Evolutionary conservation across 2,113 vertebrate species (phyloP), one percentile per base, ranked within the genome.

Genomic region (Blennius ocellaris): DNA sequence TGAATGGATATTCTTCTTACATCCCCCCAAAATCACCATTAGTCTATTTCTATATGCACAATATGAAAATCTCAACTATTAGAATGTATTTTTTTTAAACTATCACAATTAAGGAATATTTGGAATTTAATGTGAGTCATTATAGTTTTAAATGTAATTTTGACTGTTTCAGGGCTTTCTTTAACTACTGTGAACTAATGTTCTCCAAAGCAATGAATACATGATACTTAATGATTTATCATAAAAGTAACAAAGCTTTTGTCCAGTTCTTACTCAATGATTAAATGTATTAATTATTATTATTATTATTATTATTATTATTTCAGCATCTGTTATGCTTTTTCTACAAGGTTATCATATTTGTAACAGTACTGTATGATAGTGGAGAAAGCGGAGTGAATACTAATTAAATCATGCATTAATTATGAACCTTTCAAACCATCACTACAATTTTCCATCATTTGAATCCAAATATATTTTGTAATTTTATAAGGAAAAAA

Each of bases 61-160:
- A n/a, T 11, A 8, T 59, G 12, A 38, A 38, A 0, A 7, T 49
- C 37, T 45, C n/a, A 43, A 14, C 9, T 45, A 8, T 8, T 17
- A 37, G 61, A 50, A 6, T 65, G 7, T 47, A 5, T 61, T 70
- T 48, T 70, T 48, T 60, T 6, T 36, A 79, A 58, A 7, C 45
- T 60, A 16, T 17, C 1, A 16, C 17, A 2, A 14, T 52, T 12
- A 39, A 54, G 65, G 43, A 49, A 49, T 4, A 9, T 69, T 60
- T 40, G 40, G 52, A 61, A 74, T 78, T 11, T 66, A 70, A 71
- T 49, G 62, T 53, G 3, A 71, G 44, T 51, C 4, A 9, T 52
- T 15, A 3, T 14, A 54, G 9, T 53, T 47, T 17, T 52, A 48
- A 11, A 6, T 48, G 12, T 16, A 43, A 6, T 16, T 53, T 49